phyloP scores from a whole-genome alignment of 2,797 vertebrate species.

The Orestias chungarensis region DNA sequence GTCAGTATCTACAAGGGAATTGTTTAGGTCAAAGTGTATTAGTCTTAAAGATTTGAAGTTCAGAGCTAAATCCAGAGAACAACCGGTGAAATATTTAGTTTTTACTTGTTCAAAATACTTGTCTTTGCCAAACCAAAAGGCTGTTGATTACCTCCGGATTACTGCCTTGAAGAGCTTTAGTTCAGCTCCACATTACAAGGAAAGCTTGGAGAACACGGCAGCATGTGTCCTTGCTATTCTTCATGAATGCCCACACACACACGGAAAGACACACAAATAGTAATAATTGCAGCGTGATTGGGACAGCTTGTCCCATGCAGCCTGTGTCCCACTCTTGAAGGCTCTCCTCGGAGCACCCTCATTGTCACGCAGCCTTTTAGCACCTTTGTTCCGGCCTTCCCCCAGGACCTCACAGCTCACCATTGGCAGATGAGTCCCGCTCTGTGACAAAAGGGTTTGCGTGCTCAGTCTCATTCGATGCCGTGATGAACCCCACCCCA shows the following conservation, averaged over 20 bases:
- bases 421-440: slow-evolving; percentile 87
- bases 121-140: slow-evolving; percentile 19
- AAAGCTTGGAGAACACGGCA: slow-evolving; percentile 38
- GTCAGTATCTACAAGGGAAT: not conserved
- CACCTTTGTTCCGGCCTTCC: slow-evolving; percentile 90
- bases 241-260: slow-evolving; percentile 70
- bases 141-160: slow-evolving; percentile 42
- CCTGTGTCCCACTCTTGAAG: slow-evolving; percentile 73
- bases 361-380: slow-evolving; percentile 93
- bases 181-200: slow-evolving; percentile 38
- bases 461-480: slow-evolving; percentile 83
- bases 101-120: not conserved
- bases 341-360: slow-evolving; percentile 80
- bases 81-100: not conserved
- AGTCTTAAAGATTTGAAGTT: not conserved
- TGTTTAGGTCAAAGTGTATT: not conserved
- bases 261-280: slow-evolving; percentile 33
- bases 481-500: slow-evolving; percentile 66
- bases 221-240: slow-evolving; percentile 64
- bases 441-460: slow-evolving; percentile 90
- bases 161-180: slow-evolving; percentile 27
- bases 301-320: slow-evolving; percentile 77
- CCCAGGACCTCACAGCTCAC: slow-evolving; percentile 87
- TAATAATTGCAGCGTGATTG: slow-evolving; percentile 81
- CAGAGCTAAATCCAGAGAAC: not conserved